Evolutionary conservation across 2,113 vertebrate species (phyloP), one percentile per base, ranked within the genome.

Genomic region (Accipiter virgatus): DNA sequence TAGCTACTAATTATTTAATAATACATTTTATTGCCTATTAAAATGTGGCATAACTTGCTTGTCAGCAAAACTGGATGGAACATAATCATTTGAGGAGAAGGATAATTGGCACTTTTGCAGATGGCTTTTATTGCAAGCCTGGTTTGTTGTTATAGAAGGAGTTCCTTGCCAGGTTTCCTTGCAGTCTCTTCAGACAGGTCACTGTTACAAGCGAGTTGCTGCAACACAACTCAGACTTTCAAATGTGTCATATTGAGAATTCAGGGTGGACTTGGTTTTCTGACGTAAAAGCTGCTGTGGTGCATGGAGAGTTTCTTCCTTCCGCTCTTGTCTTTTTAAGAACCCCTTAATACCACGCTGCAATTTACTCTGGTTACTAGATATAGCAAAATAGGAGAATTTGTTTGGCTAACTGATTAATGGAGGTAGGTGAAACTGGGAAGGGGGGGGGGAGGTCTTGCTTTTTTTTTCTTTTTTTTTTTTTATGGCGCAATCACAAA

Each of bases 1-100:
- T 97, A 98, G 98, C 97, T 98, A 98, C 98, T 98, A 98, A 99
- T 98, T 98, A 98, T 98, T 98, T 98, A 98, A 98, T 98, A 98
- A 98, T 98, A 98, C 97, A 98, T 98, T 98, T 99, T 98, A 98
- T 98, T 98, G 98, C 98, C 97, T 98, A 98, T 98, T 98, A 98
- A 98, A 98, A 98, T 97, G 98, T 98, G 97, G 98, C 97, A 98
- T 98, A 98, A 98, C 97, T 98, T 97, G 97, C 97, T 97, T 98
- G 98, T 98, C 98, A 98, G 98, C 98, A 98, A 95, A 98, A 98
- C 95, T 96, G 77, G 93, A 98, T 97, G 97, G 97, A 98, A 97
- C 97, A 95, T 96, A 97, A 94, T 98, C 97, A 97, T 98, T 98
- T 96, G 97, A 98, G 95, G 93, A 95, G 98, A 96, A 96, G 97